Evolutionary conservation across 2,888 invertebrate genomes (phyloP), one percentile per base, ranked within the genome.

Genomic region (Drosophila villosipedis): DNA sequence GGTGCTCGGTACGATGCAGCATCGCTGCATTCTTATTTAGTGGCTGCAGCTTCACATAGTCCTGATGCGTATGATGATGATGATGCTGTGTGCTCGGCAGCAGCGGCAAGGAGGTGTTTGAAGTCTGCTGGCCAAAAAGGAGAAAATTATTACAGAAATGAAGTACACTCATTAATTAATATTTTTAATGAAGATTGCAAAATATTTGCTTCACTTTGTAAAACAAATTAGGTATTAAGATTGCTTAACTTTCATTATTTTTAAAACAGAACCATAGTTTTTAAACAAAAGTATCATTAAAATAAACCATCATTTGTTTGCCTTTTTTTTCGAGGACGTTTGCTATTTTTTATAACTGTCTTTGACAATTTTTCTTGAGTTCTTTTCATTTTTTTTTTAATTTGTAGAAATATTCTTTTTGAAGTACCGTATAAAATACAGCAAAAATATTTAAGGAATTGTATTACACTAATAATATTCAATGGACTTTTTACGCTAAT

Each of bases 61-160:
- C 92, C 80, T 90, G 90, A 72, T 92, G 91, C 28, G 87, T 78
- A 50, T 87, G 84, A 64, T 85, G 83, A 73, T 92, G 92, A 78
- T 69, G 69, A 39, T 92, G 92, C 76, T 93, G 92, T 39, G 90
- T 92, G 69, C 91, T 92, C n/a, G 92, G 91, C 75, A 94, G 84
- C 84, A 93, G 83, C 75, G 94, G 94, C 81, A 94, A 91, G 58
- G 94, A 94, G 76, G 93, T 93, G 83, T 93, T 93, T 81, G 94
- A 93, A 92, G 92, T 92, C 93, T 93, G 72, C 16, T 16, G 41
- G 30, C 60, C n/a, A n/a, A 33, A 1, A 16, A 16, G 1, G 16
- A 37, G 30, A 31, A 28, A 19, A 50, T 58, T 28, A 50, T 47
- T 41, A 22, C 9, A 3, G 14, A 47, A 61, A 12, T n/a, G 4